Evolutionary conservation across 1,140 invertebrate species (phyloP), one percentile per base, ranked within the genome.

Genomic region (Anagrus nilaparvatae): DNA sequence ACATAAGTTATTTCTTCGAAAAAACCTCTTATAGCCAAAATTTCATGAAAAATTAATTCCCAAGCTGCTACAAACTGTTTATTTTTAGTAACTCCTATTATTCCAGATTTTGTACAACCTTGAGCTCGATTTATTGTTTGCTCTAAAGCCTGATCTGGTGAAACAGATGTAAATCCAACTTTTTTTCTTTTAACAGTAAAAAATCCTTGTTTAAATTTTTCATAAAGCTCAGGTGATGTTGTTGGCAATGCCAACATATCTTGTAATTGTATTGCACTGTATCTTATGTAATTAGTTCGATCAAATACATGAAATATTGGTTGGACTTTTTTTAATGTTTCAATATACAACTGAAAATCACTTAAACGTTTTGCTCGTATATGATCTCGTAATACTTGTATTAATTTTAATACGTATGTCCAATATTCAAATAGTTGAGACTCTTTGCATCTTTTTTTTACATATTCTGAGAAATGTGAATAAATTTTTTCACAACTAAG

Each of bases 281-380:
- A 51, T 24, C 40, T 21, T 17, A 37, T 29, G 28, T 51, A 51
- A 40, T 48, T 45, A n/a, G 28, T 32, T 24, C 40, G 25, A 27
- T 51, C 46, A 7, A 46, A 25, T 5, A 29, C 14, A 25, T 40
- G 36, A n/a, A 51, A 48, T 5, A 48, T 3, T 9, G 49, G 46
- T 21, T 31, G 30, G 5, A 48, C 18, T 33, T 46, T 45, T 21
- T 41, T 29, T 8, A 43, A 5, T 13, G 43, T 35, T 3, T 12
- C 7, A 3, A 45, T 3, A 14, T 51, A 32, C 17, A 45, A 24
- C 20, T 43, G 8, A 46, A 46, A 51, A 23, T 48, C 27, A 6
- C 46, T 43, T 14, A 27, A 18, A 2, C 46, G 39, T 48, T 51
- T 36, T 13, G 23, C 27, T 13, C 37, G 37, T 23, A 47, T 38